Evolutionary conservation across 2,113 vertebrate genomes (phyloP).

Genomic region (Nipponia nippon): DNA sequence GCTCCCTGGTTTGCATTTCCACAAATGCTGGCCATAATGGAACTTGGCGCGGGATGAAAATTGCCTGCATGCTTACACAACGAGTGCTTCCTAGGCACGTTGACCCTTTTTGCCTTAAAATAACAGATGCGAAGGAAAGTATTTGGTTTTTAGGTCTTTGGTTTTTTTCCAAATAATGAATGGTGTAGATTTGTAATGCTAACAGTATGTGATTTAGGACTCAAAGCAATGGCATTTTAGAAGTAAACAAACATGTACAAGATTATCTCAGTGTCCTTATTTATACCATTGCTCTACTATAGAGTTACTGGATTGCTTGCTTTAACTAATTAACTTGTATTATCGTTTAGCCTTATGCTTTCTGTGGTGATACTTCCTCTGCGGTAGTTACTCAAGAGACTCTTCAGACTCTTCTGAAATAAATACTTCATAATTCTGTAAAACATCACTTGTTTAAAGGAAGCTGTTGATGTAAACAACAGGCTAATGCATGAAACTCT

Average conservation of each 20-base stretch:
- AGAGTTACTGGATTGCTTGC: neutral
- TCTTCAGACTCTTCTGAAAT: slow-evolving; percentile 16
- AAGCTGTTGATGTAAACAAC: slow-evolving; percentile 50
- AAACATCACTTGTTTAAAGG: slow-evolving; percentile 36
- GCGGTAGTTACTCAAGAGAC: neutral
- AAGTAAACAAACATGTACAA: neutral
- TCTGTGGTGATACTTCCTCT: neutral
- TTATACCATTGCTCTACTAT: neutral
- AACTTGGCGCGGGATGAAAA: neutral
- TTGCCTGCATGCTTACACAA: neutral
- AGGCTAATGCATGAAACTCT: slow-evolving; percentile 18
- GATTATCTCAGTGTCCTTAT: neutral
- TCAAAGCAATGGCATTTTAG: neutral
- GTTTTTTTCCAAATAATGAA: neutral
- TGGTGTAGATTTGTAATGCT: neutral
- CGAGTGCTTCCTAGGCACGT: neutral
- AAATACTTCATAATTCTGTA: slow-evolving; percentile 24
- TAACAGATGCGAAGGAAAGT: slow-evolving; percentile 16
- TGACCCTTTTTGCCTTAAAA: slow-evolving; percentile 29
- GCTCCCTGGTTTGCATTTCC: neutral
- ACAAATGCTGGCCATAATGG: neutral
- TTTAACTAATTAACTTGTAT: neutral
- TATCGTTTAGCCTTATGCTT: neutral
- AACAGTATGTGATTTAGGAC: neutral
- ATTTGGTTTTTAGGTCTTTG: neutral